Base-by-base conservation (phyloP, 2,797 vertebrate species). In the Gallirallus australis region DNA sequence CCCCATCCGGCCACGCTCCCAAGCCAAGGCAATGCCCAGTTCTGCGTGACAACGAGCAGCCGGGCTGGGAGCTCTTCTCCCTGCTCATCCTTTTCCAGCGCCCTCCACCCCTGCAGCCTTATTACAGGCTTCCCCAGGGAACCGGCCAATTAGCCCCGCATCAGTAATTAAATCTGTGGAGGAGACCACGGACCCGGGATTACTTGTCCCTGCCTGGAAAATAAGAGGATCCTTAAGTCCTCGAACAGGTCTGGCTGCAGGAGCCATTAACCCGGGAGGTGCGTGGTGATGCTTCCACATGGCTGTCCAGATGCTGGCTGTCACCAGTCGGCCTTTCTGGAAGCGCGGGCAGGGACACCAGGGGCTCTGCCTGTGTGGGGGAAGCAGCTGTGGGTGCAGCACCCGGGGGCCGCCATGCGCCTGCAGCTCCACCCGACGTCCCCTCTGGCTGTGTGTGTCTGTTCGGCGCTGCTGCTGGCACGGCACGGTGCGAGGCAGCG, bases 161-260 rank as follows among this genome's bases (percentile, higher is more conserved):
- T 78, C 85, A 30, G 68, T 96, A 90, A 97, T 97, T 96, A 96
- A 93, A 84, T 60, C 71, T 31, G 1, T 27, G 37, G 50, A 86
- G 82, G 72, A 90, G 85, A 89, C 75, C 81, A 53, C 9, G 33
- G 91, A 68, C 89, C 84, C 5, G 25, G 81, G 94, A 89, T 83
- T 81, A 86, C 91, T 85, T 6, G 68, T 75, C 91, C 80, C 86
- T 69, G 89, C 86, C 81, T 89, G 93, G 90, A 92, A 94, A 96
- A 95, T 54, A 92, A 96, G 94, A 92, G 61, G 81, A 63, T 71
- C 90, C 17, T 4, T 75, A 78, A 96, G 93, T 63, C 59, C 92
- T 72, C 30, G 47, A 82, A 94, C 88, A 92, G 95, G 93, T 94
- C 91, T 93, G 95, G 88, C 96, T 91, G 59, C 93, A 89, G 95